phyloP scores from a whole-genome alignment of 2,797 vertebrate genomes.

The Coranthus polyacanthus region DNA sequence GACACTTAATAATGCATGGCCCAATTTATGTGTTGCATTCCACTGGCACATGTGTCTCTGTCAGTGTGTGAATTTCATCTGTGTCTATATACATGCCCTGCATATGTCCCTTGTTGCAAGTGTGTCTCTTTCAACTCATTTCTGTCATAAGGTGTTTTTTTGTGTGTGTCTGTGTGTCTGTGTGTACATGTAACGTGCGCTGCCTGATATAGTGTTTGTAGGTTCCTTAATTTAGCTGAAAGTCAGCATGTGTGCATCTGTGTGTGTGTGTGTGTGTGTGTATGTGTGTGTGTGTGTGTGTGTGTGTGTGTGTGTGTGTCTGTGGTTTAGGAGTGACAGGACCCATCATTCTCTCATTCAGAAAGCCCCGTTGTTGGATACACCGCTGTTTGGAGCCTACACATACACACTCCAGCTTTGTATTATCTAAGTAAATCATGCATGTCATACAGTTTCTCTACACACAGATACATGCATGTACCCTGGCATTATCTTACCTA shows the following conservation, averaged over 20 bases:
- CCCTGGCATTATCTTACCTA: constrained; percentile 25
- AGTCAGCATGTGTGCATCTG: constrained; percentile 11
- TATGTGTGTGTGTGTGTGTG: not conserved
- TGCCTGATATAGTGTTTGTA: constrained; percentile 45
- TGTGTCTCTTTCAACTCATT: constrained; percentile 45
- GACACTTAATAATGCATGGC: constrained; percentile 75
- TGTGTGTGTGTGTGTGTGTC: constrained; percentile 16
- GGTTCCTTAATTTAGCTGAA: constrained; percentile 70
- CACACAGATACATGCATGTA: constrained; percentile 38
- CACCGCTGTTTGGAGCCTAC: constrained; percentile 48
- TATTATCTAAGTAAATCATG: constrained; percentile 67
- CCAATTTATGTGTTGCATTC: constrained; percentile 69
- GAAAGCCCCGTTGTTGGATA: constrained; percentile 60
- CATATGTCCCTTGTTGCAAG: constrained; percentile 38
- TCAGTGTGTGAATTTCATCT: constrained; percentile 36
- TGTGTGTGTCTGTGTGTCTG: constrained; percentile 12
- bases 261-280: not conserved
- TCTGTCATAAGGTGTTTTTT: constrained; percentile 43
- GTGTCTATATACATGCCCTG: constrained; percentile 2
- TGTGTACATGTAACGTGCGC: constrained; percentile 9
- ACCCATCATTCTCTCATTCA: constrained; percentile 53
- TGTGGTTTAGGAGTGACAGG: constrained; percentile 42
- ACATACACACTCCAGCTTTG: constrained; percentile 43
- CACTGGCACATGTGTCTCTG: constrained; percentile 53
- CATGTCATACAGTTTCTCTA: constrained; percentile 50